Evolutionary conservation across 53 echinoderm and acorn worm species (phyloP), one percentile per base, ranked within the genome.

Genomic region (Patiria pectinifera): DNA sequence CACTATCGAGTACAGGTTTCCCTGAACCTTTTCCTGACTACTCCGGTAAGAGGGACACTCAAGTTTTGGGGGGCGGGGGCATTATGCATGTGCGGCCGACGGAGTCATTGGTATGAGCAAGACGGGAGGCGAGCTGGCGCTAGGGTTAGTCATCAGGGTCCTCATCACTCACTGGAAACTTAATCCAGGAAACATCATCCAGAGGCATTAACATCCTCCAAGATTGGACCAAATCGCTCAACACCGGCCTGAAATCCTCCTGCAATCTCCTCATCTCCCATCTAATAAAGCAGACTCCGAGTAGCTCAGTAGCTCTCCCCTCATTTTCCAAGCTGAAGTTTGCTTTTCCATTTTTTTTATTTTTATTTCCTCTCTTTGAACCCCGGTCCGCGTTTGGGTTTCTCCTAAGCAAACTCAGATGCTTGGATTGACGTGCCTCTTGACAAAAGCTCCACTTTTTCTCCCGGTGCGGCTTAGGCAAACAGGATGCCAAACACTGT

Each of bases 131-230:
- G 60, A 60, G 88, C 44, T 14, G 78, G 88, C n/a, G 35, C 19
- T 45, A 45, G 79, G 79, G 88, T 88, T 88, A 88, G 88, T 88
- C 88, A 88, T 88, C 88, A 75, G 18, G 77, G 76, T 11, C 59
- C 88, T 88, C 78, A 78, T 88, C 88, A 76, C 78, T 77, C 62
- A 58, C 76, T 77, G 76, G 88, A 88, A 88, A 88, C 78, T 62
- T 88, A 88, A 88, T 88, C 78, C 88, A 76, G 77, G 62, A 88
- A 78, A 88, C 88, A 88, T 78, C 88, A 88, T 88, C 76, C 59
- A 78, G 59, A 78, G 78, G 88, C 88, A 88, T 88, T 88, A 88
- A 59, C 88, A 78, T 88, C 61, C 88, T 19, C 60, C 61, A 48
- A 61, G 88, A 76, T 88, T 88, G 88, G 66, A 60, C 44, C 88